Percentiles rank a stretch among this genome's conserved stretches.
Evolutionary conservation across 1,140 invertebrate genomes (phyloP).

Genomic region (Penaeus chinensis): DNA sequence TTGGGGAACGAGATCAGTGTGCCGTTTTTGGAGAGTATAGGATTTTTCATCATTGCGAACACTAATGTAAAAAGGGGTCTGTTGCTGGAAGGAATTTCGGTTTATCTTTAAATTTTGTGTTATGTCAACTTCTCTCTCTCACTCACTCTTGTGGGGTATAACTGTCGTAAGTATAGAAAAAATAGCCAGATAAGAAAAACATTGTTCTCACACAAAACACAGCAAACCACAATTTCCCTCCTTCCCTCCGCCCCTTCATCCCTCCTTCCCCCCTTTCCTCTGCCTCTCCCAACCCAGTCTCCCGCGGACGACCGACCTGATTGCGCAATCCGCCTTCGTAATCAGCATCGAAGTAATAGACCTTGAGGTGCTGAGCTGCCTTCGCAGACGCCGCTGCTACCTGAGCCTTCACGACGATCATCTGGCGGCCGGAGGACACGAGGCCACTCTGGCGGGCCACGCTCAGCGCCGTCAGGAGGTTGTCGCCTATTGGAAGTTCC

Average conservation of each 20-base stretch:
- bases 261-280: too few species aligned
- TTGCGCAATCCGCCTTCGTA: conserved; percentile 13
- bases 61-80: background rate
- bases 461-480: conserved; percentile 74
- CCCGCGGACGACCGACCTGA: conserved; percentile 35
- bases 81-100: background rate
- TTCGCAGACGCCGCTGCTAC: conserved; percentile 44
- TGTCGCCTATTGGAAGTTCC: conserved; percentile 68
- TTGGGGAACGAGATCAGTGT: background rate
- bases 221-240: too few species aligned
- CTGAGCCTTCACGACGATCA: conserved; percentile 71
- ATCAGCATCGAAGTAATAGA: conserved; percentile 64
- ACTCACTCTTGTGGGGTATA: too few species aligned
- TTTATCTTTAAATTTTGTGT: too few species aligned
- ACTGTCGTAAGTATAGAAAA: too few species aligned
- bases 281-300: background rate
- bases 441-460: conserved; percentile 74
- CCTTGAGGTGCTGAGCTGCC: conserved; percentile 62
- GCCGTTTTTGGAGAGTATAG: background rate
- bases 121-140: too few species aligned
- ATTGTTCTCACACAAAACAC: too few species aligned
- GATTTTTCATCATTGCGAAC: background rate
- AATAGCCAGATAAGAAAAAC: too few species aligned
- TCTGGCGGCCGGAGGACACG: conserved; percentile 69
- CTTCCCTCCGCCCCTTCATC: too few species aligned